phyloP scores from a whole-genome alignment of 2,888 invertebrate species.

The Spilosoma lubricipeda region DNA sequence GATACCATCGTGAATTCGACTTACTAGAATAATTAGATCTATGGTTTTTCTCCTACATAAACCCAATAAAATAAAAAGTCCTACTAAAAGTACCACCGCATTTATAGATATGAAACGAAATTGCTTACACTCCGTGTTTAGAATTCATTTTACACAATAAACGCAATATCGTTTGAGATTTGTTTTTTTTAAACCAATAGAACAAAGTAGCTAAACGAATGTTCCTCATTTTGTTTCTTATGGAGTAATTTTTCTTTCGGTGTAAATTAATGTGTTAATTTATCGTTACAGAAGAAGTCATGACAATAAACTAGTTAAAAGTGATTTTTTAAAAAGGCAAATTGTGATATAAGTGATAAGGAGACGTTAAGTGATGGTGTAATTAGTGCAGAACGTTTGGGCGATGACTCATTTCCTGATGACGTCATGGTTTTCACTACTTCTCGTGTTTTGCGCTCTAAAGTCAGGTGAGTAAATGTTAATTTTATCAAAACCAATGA shows the following conservation, averaged over 20 bases:
- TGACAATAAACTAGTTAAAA: conserved; percentile 47
- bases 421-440: conserved; percentile 65
- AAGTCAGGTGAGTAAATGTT: conserved; percentile 62
- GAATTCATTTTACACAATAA: conserved; percentile 18
- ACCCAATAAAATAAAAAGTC: neutral
- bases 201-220: conserved; percentile 9
- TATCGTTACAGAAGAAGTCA: conserved; percentile 38
- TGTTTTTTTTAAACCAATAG: conserved; percentile 13
- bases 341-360: conserved; percentile 59
- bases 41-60: neutral
- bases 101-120: conserved; percentile 3
- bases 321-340: conserved; percentile 35
- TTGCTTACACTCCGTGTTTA: conserved; percentile 1
- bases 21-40: neutral
- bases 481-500: neutral
- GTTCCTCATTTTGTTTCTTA: conserved; percentile 19
- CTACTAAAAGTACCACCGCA: conserved; percentile 12
- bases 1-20: neutral
- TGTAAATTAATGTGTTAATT: conserved; percentile 8
- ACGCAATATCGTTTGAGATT: conserved; percentile 18
- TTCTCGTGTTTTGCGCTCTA: conserved; percentile 61
- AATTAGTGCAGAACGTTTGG: conserved; percentile 55
- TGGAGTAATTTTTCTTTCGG: conserved; percentile 18
- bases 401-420: conserved; percentile 69
- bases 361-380: conserved; percentile 62